These are phyloP conservation scores for Caenorhabditis latens DNA, from an alignment of 1,140 invertebrate genomes.

Conservation along the genomic window DNA sequence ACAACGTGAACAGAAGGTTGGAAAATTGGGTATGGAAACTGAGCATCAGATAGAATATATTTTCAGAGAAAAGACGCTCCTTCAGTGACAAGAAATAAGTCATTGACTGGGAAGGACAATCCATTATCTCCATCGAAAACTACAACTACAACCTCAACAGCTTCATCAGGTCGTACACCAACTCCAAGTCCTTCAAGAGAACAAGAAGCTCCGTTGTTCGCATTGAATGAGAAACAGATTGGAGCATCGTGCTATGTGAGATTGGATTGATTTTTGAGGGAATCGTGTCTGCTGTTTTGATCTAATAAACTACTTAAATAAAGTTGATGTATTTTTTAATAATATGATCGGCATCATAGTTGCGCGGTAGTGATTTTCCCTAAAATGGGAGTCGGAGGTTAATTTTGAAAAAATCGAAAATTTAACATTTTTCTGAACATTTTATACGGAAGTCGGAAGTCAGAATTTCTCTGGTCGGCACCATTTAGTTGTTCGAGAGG, in stretches of 20 bases:
- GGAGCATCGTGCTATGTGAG: background rate
- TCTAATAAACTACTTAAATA: no score
- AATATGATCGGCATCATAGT: no score
- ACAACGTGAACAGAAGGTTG: background rate
- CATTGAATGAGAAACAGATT: constrained; percentile 6
- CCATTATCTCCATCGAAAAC: background rate
- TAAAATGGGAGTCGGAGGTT: no score
- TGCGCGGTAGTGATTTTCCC: no score
- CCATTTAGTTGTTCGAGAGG: no score
- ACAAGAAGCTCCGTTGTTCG: constrained; percentile 1
- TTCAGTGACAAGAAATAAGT: background rate
- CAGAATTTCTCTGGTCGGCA: no score
- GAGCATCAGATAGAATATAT: background rate
- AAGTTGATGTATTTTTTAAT: no score
- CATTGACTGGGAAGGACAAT: no score
- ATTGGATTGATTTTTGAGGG: background rate
- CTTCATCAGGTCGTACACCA: background rate
- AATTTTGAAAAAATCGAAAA: no score
- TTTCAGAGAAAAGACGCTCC: background rate
- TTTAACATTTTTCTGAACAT: no score
- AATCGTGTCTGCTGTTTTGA: no score
- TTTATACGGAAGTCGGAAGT: no score
- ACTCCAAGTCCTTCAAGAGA: background rate
- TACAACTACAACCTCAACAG: background rate
- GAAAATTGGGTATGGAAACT: background rate